Evolutionary conservation across 2,888 invertebrate genomes (phyloP).

Genomic region (Eilema griseolum): DNA sequence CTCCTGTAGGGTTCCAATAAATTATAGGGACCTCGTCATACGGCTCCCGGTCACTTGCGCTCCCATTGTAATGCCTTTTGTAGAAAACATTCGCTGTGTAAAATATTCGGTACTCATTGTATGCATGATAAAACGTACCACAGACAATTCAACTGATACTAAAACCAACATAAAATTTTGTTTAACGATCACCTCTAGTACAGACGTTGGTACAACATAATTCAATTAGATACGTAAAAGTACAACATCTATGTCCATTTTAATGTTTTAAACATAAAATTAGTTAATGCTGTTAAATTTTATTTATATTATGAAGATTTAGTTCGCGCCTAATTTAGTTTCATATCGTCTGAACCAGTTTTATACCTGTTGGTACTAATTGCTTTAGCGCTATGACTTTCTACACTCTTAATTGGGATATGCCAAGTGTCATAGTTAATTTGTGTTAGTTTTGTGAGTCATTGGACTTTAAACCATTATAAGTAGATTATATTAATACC

Average conservation of each 20-base stretch:
- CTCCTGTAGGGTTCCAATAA: not conserved
- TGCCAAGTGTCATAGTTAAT: constrained; percentile 48
- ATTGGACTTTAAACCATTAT: not conserved
- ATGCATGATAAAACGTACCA: not conserved
- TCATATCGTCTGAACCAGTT: constrained; percentile 56
- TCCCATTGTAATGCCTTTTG: not conserved
- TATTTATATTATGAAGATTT: constrained; percentile 53
- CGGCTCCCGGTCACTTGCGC: not conserved
- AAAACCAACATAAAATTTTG: constrained; percentile 1
- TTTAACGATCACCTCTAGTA: not conserved
- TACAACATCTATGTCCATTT: not conserved
- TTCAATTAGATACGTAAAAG: not conserved
- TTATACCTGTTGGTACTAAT: constrained; percentile 63
- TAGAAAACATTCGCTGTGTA: not conserved
- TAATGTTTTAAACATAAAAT: not conserved
- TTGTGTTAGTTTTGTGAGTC: constrained; percentile 16
- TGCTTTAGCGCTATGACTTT: constrained; percentile 57
- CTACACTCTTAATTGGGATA: constrained; percentile 65
- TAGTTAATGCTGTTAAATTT: constrained; percentile 21
- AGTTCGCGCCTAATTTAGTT: constrained; percentile 51
- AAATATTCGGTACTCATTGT: not conserved
- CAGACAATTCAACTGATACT: not conserved
- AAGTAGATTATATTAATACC: not conserved
- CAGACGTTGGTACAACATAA: not conserved
- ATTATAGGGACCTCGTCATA: not conserved